Percentiles rank a stretch among this genome's conserved stretches.
These are phyloP conservation scores for Phrynosoma blainvillii DNA, from an alignment of 2,113 vertebrate species.

Conservation along the genomic window DNA sequence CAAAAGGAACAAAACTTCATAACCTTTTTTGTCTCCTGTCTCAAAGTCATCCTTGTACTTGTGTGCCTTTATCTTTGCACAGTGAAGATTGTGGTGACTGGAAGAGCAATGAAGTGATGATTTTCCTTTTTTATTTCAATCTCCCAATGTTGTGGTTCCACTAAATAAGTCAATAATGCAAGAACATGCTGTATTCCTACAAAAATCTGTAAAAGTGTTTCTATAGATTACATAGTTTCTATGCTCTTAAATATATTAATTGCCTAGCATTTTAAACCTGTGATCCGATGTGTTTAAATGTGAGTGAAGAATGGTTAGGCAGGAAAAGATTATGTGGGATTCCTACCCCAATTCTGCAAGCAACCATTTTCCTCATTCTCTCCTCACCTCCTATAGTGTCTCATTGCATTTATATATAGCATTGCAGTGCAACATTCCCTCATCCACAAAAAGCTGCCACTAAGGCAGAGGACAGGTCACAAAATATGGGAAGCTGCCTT, in stretches of 20 bases:
- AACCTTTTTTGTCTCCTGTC: conserved; percentile 3
- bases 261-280: no score
- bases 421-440: not conserved
- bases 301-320: not conserved
- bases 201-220: not conserved
- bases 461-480: not conserved
- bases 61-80: not conserved
- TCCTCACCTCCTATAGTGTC: not conserved
- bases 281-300: not conserved
- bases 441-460: not conserved
- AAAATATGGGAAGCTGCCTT: not conserved
- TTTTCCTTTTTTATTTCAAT: not conserved
- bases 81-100: not conserved
- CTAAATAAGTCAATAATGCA: not conserved
- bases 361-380: not conserved
- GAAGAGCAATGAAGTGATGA: not conserved
- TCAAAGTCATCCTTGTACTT: not conserved
- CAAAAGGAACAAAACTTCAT: not conserved
- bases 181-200: not conserved
- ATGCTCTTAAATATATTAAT: no score
- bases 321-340: not conserved
- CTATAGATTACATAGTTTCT: no score
- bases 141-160: not conserved
- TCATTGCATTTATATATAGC: not conserved
- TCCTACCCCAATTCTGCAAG: not conserved